Evolutionary conservation across 2,888 invertebrate genomes (phyloP).

Genomic region (Lithophane ornitopus): DNA sequence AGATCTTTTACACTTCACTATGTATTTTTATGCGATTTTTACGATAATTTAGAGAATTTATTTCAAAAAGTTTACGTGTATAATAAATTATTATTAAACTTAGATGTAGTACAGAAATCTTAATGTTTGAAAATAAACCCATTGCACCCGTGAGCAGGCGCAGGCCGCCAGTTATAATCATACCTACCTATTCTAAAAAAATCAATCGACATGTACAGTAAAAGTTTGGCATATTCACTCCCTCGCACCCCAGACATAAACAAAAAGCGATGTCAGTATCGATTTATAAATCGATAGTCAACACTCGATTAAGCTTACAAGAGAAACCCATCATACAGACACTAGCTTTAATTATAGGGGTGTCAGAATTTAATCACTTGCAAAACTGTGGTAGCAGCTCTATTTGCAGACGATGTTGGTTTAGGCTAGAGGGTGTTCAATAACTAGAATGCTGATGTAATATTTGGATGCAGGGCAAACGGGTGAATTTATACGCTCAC

Average conservation of each 20-base stretch:
- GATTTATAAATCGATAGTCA: not conserved
- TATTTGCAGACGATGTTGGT: conserved; percentile 1
- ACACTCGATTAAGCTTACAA: conserved; percentile 31
- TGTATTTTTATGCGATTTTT: too few relatives aligned
- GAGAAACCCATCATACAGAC: conserved; percentile 28
- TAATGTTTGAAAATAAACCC: too few relatives aligned
- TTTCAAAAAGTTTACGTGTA: too few relatives aligned
- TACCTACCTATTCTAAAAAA: too few relatives aligned
- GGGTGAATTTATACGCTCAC: not conserved
- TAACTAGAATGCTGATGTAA: conserved; percentile 7
- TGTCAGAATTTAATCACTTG: conserved; percentile 36
- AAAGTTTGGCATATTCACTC: not conserved
- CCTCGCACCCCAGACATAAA: not conserved
- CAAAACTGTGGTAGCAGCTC: conserved; percentile 7
- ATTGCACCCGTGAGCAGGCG: too few relatives aligned
- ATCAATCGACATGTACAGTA: too few relatives aligned
- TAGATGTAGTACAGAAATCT: too few relatives aligned
- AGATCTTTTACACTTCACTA: too few relatives aligned
- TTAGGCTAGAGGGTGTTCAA: not conserved
- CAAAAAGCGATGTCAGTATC: not conserved
- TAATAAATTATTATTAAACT: too few relatives aligned
- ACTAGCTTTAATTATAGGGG: conserved; percentile 27
- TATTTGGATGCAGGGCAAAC: conserved; percentile 7
- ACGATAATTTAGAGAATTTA: too few relatives aligned
- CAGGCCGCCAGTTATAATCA: too few relatives aligned